Percentiles rank a stretch among this genome's conserved stretches.
Conservation (phyloP, 2,888 invertebrate species). For the Bibio marci region DNA sequence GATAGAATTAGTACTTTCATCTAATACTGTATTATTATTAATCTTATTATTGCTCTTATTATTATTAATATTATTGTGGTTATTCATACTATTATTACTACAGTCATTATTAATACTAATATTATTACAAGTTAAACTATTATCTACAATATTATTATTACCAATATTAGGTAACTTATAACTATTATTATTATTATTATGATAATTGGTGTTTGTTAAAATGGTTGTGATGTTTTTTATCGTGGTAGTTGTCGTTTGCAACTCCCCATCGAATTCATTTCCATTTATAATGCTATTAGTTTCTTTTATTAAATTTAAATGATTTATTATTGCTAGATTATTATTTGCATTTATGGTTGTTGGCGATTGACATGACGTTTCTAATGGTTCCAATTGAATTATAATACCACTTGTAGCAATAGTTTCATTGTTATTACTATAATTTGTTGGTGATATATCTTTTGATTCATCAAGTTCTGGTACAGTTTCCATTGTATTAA, state of each 20-base stretch:
- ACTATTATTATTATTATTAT: background rate
- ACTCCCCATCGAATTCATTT: too few relatives aligned
- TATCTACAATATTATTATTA: conserved; percentile 3
- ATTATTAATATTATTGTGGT: too few relatives aligned
- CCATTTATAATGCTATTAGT: background rate
- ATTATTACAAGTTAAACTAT: too few relatives aligned
- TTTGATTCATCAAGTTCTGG: conserved; percentile 30
- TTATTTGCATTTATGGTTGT: conserved; percentile 9
- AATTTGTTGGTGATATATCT: conserved; percentile 21
- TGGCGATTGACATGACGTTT: conserved; percentile 9
- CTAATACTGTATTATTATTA: conserved; percentile 1
- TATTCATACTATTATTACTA: too few relatives aligned
- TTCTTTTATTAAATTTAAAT: background rate
- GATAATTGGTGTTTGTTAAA: background rate
- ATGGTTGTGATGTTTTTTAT: too few relatives aligned
- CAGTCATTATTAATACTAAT: too few relatives aligned
- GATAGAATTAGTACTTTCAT: conserved; percentile 8
- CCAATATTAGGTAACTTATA: background rate
- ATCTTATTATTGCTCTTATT: too few relatives aligned
- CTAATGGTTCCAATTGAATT: conserved; percentile 20
- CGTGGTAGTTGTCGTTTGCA: too few relatives aligned
- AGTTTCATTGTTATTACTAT: too few relatives aligned
- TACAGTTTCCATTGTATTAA: conserved; percentile 25
- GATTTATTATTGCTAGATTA: too few relatives aligned
- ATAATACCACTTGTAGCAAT: too few relatives aligned